A percentile compares a stretch with the other conserved stretches of the same genome.
These are phyloP conservation scores for Tricholauxania praeusta DNA, from an alignment of 2,888 invertebrate genomes.

Conservation along the genomic window DNA sequence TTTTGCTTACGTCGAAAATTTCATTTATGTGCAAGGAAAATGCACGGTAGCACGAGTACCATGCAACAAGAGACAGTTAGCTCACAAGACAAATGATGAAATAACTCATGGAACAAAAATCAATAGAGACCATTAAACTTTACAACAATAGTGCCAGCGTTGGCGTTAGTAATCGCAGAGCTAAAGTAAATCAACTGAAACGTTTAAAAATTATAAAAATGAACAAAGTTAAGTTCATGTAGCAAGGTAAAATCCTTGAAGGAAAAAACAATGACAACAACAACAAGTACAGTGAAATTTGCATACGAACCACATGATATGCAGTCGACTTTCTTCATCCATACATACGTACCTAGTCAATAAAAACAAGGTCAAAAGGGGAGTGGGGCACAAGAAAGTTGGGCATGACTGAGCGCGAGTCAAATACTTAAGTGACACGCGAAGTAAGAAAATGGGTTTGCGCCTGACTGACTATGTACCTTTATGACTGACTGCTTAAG, in stretches of 20 bases:
- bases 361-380: neutral
- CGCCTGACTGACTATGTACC: neutral
- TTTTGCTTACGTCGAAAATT: conserved; percentile 19
- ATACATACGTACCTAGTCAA: neutral
- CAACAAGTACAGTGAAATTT: conserved; percentile 4
- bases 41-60: neutral
- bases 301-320: neutral
- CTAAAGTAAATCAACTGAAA: neutral
- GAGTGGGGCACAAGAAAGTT: neutral
- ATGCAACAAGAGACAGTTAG: conserved; percentile 30
- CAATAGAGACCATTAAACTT: conserved; percentile 59
- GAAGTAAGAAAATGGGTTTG: conserved; percentile 13
- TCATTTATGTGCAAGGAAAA: neutral
- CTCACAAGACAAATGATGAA: conserved; percentile 24
- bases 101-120: conserved; percentile 51
- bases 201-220: conserved; percentile 11
- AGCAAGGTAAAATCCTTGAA: conserved; percentile 49
- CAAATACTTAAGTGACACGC: conserved; percentile 32
- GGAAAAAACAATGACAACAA: conserved; percentile 1
- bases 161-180: conserved; percentile 32
- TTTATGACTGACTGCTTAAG: conserved; percentile 2
- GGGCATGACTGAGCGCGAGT: conserved; percentile 16
- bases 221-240: conserved; percentile 58
- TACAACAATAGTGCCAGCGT: conserved; percentile 36
- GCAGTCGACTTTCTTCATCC: neutral